Evolutionary conservation across 2,113 vertebrate species (phyloP), one percentile per base, ranked within the genome.

Genomic region (Agelaius phoeniceus): DNA sequence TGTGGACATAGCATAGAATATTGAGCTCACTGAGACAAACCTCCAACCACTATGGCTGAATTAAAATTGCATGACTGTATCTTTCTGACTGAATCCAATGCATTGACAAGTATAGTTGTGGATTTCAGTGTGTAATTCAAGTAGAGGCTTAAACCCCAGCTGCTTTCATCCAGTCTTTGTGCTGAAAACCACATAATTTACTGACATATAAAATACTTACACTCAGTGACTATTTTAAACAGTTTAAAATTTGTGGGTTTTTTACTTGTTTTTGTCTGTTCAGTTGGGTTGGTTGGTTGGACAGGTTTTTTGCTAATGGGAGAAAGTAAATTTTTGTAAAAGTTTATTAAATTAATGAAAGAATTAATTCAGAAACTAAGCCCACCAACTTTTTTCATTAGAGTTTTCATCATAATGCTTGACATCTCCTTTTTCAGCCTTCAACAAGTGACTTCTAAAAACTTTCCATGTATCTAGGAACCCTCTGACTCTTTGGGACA

Each of bases 191-290:
- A 8, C 15, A 1, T 37, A 55, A 77, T 46, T 49, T 44, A 26
- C 19, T 55, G 23, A 31, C 8, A 41, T 15, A 31, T 19, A 14
- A 84, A 61, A 76, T 17, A 55, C 8, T 41, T 12, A 13, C 2
- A 62, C 49, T 2, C 8, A 49, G 15, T 57, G 21, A 49, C 9
- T 51, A 17, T 20, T 66, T 65, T 37, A 57, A 88, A 55, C 0
- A 41, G 11, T 12, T 76, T 1, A 7, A 5, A 2, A 7, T 37
- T 52, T 71, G 33, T 39, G 39, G 27, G 3, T 0, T 18, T 46
- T 41, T 41, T 5, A 8, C 27, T 57, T 74, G 23, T 2, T 27
- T 52, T 44, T 61, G 9, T 57, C 46, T 39, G 10, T n/a, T n/a
- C 69, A 30, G 1, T 59, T 61, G 16, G 9, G 4, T 13, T 33